These are phyloP conservation scores for Gavia stellata DNA, from an alignment of 2,113 vertebrate species.

Conservation along the genomic window DNA sequence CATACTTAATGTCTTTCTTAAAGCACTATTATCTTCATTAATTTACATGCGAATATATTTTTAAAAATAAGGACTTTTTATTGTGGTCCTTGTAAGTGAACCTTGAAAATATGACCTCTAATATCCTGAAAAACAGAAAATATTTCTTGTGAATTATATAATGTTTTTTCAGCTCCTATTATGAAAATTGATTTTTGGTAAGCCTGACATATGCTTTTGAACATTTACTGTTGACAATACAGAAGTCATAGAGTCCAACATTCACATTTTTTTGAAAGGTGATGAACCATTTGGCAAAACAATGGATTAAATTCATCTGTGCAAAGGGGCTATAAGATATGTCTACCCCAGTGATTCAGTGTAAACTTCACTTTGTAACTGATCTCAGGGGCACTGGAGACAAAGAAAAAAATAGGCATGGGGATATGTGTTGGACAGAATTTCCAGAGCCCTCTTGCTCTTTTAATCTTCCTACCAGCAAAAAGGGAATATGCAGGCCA, in stretches of 20 bases:
- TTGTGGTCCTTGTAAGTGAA: background rate
- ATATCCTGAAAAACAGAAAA: background rate
- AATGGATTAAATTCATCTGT: background rate
- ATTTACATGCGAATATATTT: background rate
- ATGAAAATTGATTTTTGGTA: background rate
- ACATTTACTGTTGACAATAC: background rate
- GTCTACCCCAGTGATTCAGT: background rate
- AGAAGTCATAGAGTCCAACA: background rate
- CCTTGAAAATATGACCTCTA: background rate
- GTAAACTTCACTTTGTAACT: background rate
- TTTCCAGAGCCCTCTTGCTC: background rate
- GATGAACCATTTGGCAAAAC: background rate
- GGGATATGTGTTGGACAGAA: background rate
- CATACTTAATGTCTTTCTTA: background rate
- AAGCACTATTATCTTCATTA: background rate
- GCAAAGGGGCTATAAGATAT: background rate
- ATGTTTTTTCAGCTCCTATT: background rate
- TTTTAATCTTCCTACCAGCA: background rate
- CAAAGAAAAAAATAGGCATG: background rate
- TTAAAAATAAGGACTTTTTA: background rate
- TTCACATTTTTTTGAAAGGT: background rate
- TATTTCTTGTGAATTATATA: background rate
- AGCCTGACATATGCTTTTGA: background rate
- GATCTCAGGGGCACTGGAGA: background rate
- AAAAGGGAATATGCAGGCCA: background rate